Evolutionary conservation across 2,888 invertebrate species (phyloP), one percentile per base, ranked within the genome.

Genomic region (Sipha maydis): DNA sequence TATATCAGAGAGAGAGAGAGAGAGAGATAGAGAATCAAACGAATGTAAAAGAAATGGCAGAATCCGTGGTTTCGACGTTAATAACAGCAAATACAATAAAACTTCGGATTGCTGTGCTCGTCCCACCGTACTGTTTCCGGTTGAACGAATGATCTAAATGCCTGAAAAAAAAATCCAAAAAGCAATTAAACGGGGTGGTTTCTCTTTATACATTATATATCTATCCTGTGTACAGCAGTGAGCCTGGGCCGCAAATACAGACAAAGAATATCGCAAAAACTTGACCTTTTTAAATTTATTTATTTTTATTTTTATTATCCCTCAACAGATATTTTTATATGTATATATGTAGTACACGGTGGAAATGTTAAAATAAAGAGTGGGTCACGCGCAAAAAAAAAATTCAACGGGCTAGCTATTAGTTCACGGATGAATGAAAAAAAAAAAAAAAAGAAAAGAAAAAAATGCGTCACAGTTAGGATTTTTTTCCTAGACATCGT

Each of bases 31-130:
- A n/a, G 31, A 73, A 34, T 31, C 73, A 17, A 28, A n/a, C 9
- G 56, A n/a, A 38, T n/a, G 56, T 0, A 11, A 75, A 76, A 61
- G 31, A 38, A 79, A 71, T 56, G 54, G 34, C 21, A n/a, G 61
- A 56, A 75, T 28, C 61, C 28, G 61, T 1, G n/a, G 38, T 75
- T 61, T 38, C 19, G 11, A 84, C 61, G 38, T 75, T 56, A 56
- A 41, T 61, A 84, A 84, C 14, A n/a, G n/a, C 25, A 84, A 75
- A 84, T 14, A 84, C 73, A 73, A 83, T 83, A 83, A 83, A 71
- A 34, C 79, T 31, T 54, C 34, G 73, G 73, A 75, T 56, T 56
- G 48, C 56, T 38, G 28, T 75, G 28, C 56, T 56, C 28, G 3
- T 56, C 73, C 73, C n/a, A 4, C 54, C 34, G 48, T 14, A 48